Evolutionary conservation across 2,888 invertebrate species (phyloP).

Genomic region (Cacoxenus indagator): DNA sequence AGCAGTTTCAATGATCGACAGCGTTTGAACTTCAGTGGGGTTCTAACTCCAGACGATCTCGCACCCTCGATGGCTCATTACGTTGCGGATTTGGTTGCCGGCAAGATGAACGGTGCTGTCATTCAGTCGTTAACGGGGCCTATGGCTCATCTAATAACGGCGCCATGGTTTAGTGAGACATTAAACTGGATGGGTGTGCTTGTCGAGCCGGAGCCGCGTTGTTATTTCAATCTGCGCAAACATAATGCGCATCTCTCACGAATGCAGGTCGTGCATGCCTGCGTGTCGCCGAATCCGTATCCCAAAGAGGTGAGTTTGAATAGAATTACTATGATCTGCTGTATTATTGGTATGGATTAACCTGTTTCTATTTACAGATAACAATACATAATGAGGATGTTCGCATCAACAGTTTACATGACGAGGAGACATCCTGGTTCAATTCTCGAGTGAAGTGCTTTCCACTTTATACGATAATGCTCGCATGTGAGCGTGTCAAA

Average conservation of each 20-base stretch:
- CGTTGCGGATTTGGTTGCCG: constrained; percentile 66
- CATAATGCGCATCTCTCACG: constrained; percentile 74
- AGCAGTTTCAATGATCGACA: constrained; percentile 35
- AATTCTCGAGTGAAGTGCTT: constrained; percentile 86
- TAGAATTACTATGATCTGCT: background rate
- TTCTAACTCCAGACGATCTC: constrained; percentile 54
- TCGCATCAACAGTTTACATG: constrained; percentile 72
- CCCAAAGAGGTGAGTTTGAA: constrained; percentile 77
- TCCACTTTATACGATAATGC: constrained; percentile 84
- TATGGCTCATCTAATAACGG: constrained; percentile 75
- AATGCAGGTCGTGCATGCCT: constrained; percentile 81
- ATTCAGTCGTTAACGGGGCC: constrained; percentile 78
- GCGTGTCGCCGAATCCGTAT: constrained; percentile 82
- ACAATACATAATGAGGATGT: constrained; percentile 72
- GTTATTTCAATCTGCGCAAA: constrained; percentile 78
- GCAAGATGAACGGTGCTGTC: constrained; percentile 77
- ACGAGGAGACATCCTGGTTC: constrained; percentile 75
- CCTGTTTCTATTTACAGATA: constrained; percentile 61
- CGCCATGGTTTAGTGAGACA: constrained; percentile 79
- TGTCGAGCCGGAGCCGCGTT: constrained; percentile 83
- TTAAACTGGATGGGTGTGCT: constrained; percentile 83
- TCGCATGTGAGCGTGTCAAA: constrained; percentile 80
- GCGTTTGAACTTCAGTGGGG: constrained; percentile 57
- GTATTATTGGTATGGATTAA: background rate
- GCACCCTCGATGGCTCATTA: constrained; percentile 67